These are phyloP conservation scores for Sapayoa aenigma DNA, from an alignment of 2,113 vertebrate genomes.

Conservation along the genomic window DNA sequence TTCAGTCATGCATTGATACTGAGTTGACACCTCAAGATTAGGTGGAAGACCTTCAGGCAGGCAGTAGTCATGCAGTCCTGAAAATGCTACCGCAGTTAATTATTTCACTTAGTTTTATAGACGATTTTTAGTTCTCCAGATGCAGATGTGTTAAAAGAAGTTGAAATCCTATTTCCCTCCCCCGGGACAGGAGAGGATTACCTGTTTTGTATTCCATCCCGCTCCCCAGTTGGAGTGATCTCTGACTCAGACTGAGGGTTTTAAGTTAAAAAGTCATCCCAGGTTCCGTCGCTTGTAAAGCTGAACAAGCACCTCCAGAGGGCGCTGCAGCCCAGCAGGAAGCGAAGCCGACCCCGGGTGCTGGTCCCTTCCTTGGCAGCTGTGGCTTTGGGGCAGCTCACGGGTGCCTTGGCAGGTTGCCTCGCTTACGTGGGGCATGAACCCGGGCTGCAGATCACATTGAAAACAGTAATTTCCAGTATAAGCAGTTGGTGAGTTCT, in stretches of 20 bases:
- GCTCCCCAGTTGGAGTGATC: neutral
- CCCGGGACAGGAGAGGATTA: neutral
- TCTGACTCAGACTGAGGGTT: neutral
- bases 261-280: rapidly evolving
- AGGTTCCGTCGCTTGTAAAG: neutral
- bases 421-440: neutral
- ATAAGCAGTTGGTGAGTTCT: neutral
- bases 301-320: neutral
- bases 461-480: neutral
- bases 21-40: neutral
- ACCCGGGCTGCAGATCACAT: neutral
- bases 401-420: neutral
- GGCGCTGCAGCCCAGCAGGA: conserved; percentile 12
- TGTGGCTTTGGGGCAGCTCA: neutral
- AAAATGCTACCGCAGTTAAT: neutral
- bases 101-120: neutral
- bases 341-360: rapidly evolving
- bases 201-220: neutral
- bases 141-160: neutral
- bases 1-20: neutral
- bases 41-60: neutral
- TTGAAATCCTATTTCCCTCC: neutral
- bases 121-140: neutral
- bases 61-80: neutral
- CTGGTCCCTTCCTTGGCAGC: rapidly evolving